Conservation (phyloP, 1,140 invertebrate species). For the Andricus grossulariae region DNA sequence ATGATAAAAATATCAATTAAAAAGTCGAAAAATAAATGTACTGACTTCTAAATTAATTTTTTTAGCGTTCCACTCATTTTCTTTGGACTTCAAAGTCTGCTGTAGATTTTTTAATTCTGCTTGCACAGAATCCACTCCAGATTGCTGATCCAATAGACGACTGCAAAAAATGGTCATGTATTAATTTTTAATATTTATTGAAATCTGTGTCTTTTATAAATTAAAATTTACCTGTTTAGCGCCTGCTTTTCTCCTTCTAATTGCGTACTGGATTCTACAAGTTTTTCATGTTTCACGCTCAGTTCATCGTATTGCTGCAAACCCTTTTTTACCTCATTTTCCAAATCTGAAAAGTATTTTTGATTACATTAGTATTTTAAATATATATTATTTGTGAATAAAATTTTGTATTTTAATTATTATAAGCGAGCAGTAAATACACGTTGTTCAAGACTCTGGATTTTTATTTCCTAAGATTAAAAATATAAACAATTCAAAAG, state of each 20-base stretch:
- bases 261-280: slow-evolving; percentile 88
- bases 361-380: slow-evolving; percentile 41
- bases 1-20: slow-evolving; percentile 32
- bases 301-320: slow-evolving; percentile 87
- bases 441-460: no score
- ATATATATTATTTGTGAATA: neutral
- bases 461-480: no score
- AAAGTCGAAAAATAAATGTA: slow-evolving; percentile 37
- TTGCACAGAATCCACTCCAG: slow-evolving; percentile 58
- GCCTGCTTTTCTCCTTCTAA: slow-evolving; percentile 87
- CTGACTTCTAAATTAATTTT: slow-evolving; percentile 82
- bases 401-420: no score
- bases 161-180: slow-evolving; percentile 37
- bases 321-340: slow-evolving; percentile 80
- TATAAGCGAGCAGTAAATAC: no score
- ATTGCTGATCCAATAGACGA: slow-evolving; percentile 40
- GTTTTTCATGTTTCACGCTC: slow-evolving; percentile 86
- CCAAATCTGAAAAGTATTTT: slow-evolving; percentile 78
- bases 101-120: slow-evolving; percentile 82
- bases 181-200: slow-evolving; percentile 27
- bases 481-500: no score
- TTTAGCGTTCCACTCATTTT: slow-evolving; percentile 85
- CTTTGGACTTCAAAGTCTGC: slow-evolving; percentile 82
- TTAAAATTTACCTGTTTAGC: slow-evolving; percentile 73
- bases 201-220: slow-evolving; percentile 28